Conservation (phyloP, 2,888 invertebrate species). For the Morpho deidamia region DNA sequence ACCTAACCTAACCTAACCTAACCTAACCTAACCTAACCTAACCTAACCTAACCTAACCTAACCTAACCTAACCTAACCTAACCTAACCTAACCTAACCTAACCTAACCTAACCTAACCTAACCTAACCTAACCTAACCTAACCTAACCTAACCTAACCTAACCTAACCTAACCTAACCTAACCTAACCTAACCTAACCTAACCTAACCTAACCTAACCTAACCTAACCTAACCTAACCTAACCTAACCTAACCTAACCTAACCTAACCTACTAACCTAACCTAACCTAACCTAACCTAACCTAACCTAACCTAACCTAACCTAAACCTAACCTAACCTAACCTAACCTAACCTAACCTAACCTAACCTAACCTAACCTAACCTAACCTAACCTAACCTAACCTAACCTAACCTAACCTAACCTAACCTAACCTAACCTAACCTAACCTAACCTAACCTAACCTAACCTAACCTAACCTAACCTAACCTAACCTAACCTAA, state of each 20-base stretch:
- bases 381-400: conserved; percentile 30
- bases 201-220: conserved; percentile 1
- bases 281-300: conserved; percentile 5
- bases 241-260: conserved; percentile 7
- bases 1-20: conserved; percentile 28
- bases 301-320: too few species aligned
- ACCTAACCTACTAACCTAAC: conserved; percentile 3
- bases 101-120: neutral
- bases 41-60: conserved; percentile 21
- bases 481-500: conserved; percentile 13
- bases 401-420: conserved; percentile 31
- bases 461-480: conserved; percentile 14
- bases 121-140: conserved; percentile 22
- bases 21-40: conserved; percentile 19
- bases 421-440: conserved; percentile 22
- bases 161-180: neutral
- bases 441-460: conserved; percentile 16
- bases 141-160: conserved; percentile 24
- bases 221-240: conserved; percentile 14
- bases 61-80: conserved; percentile 1
- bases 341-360: conserved; percentile 32
- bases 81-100: conserved; percentile 18
- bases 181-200: conserved; percentile 21
- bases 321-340: conserved; percentile 25
- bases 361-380: conserved; percentile 30